A percentile compares a stretch with the other conserved stretches of the same genome.
Evolutionary conservation across 2,113 vertebrate species (phyloP).

Genomic region (Euleptes europaea): DNA sequence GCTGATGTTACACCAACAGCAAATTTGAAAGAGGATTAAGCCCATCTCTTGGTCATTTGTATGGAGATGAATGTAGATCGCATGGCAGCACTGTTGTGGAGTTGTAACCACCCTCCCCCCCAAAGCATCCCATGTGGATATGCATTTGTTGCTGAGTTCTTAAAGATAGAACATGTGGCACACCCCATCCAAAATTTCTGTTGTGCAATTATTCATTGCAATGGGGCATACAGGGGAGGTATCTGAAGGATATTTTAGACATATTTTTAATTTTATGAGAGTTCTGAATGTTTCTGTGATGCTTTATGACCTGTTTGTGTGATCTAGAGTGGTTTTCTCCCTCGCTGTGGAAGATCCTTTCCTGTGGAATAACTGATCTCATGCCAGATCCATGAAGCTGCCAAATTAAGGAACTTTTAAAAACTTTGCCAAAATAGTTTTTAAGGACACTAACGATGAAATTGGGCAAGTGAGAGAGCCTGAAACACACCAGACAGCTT

Average conservation of each 20-base stretch:
- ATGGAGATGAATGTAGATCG: neutral
- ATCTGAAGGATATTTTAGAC: neutral
- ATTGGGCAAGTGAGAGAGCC: neutral
- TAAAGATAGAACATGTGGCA: neutral
- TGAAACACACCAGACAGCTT: neutral
- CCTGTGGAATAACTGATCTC: constrained; percentile 70
- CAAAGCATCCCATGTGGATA: neutral
- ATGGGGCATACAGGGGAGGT: neutral
- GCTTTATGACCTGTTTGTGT: constrained; percentile 67
- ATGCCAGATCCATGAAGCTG: constrained; percentile 63
- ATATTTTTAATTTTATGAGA: constrained; percentile 59
- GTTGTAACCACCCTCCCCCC: neutral
- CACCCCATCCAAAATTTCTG: neutral
- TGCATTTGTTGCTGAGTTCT: neutral
- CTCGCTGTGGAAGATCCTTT: constrained; percentile 74
- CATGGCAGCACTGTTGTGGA: neutral
- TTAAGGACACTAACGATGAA: neutral
- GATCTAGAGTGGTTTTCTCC: constrained; percentile 75
- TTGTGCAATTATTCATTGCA: neutral
- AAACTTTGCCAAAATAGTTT: neutral
- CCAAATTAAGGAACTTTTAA: constrained; percentile 69
- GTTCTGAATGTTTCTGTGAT: constrained; percentile 38
- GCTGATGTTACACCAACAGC: neutral
- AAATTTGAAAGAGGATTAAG: neutral
- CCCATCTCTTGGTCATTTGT: neutral